Conservation (phyloP, 2,113 vertebrate species). For the Asarcornis scutulata region DNA sequence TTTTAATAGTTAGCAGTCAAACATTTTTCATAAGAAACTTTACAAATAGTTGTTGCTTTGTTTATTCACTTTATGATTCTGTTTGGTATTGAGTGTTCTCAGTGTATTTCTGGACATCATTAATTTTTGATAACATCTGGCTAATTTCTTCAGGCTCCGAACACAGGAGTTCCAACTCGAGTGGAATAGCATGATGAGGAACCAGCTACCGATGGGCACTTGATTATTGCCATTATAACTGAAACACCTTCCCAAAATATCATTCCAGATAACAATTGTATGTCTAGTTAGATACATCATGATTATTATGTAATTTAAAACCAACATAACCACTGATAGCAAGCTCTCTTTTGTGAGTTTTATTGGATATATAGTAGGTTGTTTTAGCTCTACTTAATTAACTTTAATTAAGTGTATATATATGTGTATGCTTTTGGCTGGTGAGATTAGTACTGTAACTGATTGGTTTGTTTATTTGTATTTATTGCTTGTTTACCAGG, state of each 20-base stretch:
- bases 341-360: not conserved
- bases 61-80: not conserved
- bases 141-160: not conserved
- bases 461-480: not conserved
- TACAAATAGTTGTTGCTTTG: not conserved
- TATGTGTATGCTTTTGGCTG: not conserved
- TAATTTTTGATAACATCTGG: not conserved
- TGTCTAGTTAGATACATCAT: not conserved
- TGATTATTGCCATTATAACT: not conserved
- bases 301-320: not conserved
- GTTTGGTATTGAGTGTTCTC: not conserved
- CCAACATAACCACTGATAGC: not conserved
- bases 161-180: not conserved
- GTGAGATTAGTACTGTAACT: not conserved
- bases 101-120: not conserved
- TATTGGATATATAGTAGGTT: not conserved
- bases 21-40: not conserved
- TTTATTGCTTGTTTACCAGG: not conserved
- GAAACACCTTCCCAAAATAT: not conserved
- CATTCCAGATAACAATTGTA: not conserved
- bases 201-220: not conserved
- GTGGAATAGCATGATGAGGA: not conserved
- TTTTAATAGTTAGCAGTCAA: not conserved
- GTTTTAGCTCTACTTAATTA: not conserved
- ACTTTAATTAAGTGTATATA: not conserved